Evolutionary conservation across 2,797 vertebrate species (phyloP), one percentile per base, ranked within the genome.

Genomic region (Orestias chungarensis): DNA sequence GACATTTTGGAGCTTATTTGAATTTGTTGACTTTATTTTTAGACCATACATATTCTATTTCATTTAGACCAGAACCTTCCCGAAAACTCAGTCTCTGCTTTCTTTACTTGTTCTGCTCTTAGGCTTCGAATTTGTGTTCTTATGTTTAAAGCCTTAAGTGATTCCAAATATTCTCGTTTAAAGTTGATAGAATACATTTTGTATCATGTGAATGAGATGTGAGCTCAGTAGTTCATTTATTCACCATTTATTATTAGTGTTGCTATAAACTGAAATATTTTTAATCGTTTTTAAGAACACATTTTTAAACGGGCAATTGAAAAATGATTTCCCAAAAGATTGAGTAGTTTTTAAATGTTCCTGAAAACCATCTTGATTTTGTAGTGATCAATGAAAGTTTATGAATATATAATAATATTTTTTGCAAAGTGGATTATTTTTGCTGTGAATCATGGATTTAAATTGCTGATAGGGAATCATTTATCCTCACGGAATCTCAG

Each of bases 401-500:
- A 38, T 52, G 7, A 50, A 50, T 50, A 27, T 15, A 9, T 27
- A 9, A 7, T 38, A 7, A 6, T 54, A 40, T 6, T 27, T 27
- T 40, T 27, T 29, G 25, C 6, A 35, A 17, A 55, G 10, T 25
- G 23, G 29, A 25, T 68, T 54, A 8, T 49, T 50, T 70, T 67
- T 38, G 44, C 70, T 77, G 29, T 76, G 44, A 79, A 80, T 66
- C 61, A 46, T 25, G 81, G 52, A 82, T 79, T 77, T 78, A 79
- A 84, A 85, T 33, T 68, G 70, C 61, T 79, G 74, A 69, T 70
- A 86, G 81, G 71, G 71, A 69, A 46, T 73, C 66, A 68, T 78
- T 86, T 82, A 85, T 92, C 82, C 74, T 78, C 74, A 68, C 74
- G 71, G 86, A 88, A 85, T 87, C 80, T 83, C 44, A 67, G 67